Evolutionary conservation across 1,140 invertebrate species (phyloP).

Genomic region (Geopemphigus sp.): DNA sequence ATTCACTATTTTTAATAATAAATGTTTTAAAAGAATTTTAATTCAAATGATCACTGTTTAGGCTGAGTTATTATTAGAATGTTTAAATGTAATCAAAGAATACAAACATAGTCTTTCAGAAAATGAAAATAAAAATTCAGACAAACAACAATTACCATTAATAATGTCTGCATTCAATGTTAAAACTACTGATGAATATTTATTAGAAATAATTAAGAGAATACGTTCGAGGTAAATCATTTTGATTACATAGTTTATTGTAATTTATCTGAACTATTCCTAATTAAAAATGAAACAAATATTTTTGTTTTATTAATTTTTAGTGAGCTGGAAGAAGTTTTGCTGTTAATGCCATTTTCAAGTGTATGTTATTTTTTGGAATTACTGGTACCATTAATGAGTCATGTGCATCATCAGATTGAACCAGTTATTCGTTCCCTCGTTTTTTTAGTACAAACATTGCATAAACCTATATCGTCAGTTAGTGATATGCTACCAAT

Average conservation of each 20-base stretch:
- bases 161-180: conserved; percentile 78
- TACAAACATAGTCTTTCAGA: conserved; percentile 62
- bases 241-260: background rate
- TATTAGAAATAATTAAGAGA: conserved; percentile 74
- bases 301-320: no score
- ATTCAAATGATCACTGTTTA: conserved; percentile 54
- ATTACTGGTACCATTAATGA: conserved; percentile 67
- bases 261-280: no score
- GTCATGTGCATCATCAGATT: conserved; percentile 65
- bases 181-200: conserved; percentile 71
- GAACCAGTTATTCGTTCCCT: conserved; percentile 76
- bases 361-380: conserved; percentile 76
- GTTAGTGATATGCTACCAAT: conserved; percentile 67
- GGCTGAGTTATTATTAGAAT: conserved; percentile 87
- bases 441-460: conserved; percentile 78
- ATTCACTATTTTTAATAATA: conserved; percentile 10
- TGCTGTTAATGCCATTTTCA: conserved; percentile 81
- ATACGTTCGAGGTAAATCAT: conserved; percentile 67
- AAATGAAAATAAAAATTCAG: conserved; percentile 54
- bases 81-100: conserved; percentile 74
- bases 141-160: conserved; percentile 62
- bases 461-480: conserved; percentile 78
- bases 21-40: conserved; percentile 35
- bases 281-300: no score
- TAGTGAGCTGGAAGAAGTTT: conserved; percentile 83